phyloP scores from a whole-genome alignment of 2,113 vertebrate genomes.

The Montifringilla adamsi region DNA sequence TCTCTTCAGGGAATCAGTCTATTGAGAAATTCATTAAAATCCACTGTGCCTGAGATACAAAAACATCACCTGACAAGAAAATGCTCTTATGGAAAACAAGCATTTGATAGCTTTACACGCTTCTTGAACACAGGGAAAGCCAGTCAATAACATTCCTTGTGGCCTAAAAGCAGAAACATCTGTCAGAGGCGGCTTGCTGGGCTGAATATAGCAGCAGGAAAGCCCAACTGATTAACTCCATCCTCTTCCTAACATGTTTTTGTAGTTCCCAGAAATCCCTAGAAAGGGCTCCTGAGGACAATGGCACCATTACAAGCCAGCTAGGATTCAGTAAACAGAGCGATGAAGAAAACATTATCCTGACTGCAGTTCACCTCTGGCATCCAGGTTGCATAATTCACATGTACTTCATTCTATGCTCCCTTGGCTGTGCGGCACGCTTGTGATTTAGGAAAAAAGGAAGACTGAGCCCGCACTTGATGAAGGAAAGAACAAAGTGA shows the following conservation, averaged over 20 bases:
- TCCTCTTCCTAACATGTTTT: constrained; percentile 53
- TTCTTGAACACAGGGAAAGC: constrained; percentile 11
- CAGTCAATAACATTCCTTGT: constrained; percentile 32
- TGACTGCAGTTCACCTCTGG: constrained; percentile 3
- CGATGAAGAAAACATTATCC: constrained; percentile 27
- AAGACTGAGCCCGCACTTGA: background rate
- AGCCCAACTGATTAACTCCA: constrained; percentile 64
- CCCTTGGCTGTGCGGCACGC: background rate
- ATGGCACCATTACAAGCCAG: constrained; percentile 25
- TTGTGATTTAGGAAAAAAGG: background rate
- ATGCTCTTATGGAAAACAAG: background rate
- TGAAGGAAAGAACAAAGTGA: background rate
- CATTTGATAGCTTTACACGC: background rate
- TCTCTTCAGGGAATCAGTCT: background rate
- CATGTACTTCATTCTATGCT: background rate
- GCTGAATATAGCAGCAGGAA: constrained; percentile 63
- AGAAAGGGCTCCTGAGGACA: constrained; percentile 58
- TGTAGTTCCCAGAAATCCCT: constrained; percentile 54
- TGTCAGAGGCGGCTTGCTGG: constrained; percentile 34
- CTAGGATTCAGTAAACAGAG: constrained; percentile 42
- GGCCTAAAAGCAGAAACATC: constrained; percentile 64
- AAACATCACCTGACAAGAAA: constrained; percentile 15
- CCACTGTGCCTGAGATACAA: background rate
- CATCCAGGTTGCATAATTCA: constrained; percentile 4
- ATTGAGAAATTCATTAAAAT: constrained; percentile 13